Conservation (phyloP, 2,888 invertebrate species). For the Torymus auratus region DNA sequence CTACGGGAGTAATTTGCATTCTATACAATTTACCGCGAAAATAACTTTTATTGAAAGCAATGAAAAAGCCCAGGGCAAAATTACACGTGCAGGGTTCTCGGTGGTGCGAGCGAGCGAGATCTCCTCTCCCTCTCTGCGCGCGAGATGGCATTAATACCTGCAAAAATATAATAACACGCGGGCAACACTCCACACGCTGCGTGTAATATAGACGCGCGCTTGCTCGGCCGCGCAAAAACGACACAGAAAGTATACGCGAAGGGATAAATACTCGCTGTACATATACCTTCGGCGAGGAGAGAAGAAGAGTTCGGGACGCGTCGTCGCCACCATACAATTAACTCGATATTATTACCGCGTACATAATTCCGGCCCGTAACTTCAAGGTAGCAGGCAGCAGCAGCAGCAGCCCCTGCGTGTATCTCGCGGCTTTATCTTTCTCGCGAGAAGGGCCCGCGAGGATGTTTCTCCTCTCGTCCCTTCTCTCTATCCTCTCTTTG, state of each 20-base stretch:
- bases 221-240: no score
- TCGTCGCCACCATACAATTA: conserved; percentile 66
- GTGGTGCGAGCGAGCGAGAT: no score
- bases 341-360: conserved; percentile 67
- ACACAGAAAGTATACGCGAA: no score
- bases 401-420: conserved; percentile 48
- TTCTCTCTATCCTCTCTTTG: conserved; percentile 37
- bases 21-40: no score
- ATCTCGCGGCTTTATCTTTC: background rate
- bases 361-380: conserved; percentile 62
- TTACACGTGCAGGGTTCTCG: no score
- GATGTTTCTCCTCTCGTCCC: conserved; percentile 26
- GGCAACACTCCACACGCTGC: background rate
- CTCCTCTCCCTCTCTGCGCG: no score
- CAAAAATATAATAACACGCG: background rate
- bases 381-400: background rate
- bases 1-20: no score
- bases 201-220: background rate
- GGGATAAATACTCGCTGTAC: no score
- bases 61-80: no score
- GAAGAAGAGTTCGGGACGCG: background rate
- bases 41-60: no score
- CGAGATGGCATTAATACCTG: no score
- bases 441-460: background rate
- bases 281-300: background rate